Evolutionary conservation across 1,140 invertebrate genomes (phyloP).

Genomic region (Aradophagus sp.): DNA sequence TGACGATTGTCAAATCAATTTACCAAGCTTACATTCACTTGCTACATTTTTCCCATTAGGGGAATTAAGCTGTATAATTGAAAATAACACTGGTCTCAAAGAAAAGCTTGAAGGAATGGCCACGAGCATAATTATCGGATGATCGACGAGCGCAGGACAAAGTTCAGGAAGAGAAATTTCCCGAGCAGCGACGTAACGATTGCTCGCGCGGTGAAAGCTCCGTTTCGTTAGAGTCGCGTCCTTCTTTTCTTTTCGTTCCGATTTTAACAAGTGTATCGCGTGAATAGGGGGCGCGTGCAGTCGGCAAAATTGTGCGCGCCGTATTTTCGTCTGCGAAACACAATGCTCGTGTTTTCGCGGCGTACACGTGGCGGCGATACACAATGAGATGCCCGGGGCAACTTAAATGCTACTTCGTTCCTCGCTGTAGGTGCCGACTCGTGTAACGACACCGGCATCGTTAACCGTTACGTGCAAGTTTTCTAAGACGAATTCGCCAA

Average conservation of each 20-base stretch:
- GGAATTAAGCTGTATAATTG: too few relatives aligned
- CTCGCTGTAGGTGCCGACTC: constrained; percentile 47
- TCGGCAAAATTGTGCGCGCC: constrained; percentile 39
- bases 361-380: constrained; percentile 37
- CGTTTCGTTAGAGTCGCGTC: constrained; percentile 32
- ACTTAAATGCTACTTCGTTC: constrained; percentile 53
- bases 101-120: too few relatives aligned
- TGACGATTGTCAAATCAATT: too few relatives aligned
- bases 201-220: constrained; percentile 24
- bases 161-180: too few relatives aligned
- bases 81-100: too few relatives aligned
- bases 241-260: constrained; percentile 34
- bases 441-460: constrained; percentile 49
- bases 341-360: constrained; percentile 51
- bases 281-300: constrained; percentile 36
- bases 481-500: constrained; percentile 51
- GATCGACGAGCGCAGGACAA: too few relatives aligned
- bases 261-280: constrained; percentile 49
- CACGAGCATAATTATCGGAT: too few relatives aligned
- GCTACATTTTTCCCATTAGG: too few relatives aligned
- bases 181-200: constrained; percentile 20
- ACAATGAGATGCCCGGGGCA: constrained; percentile 57
- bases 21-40: too few relatives aligned
- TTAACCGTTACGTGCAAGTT: constrained; percentile 55
- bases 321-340: constrained; percentile 51